A percentile compares a stretch with the other conserved stretches of the same genome.
Conservation (phyloP, 2,888 invertebrate genomes). For the Siphlonurus alternatus region DNA sequence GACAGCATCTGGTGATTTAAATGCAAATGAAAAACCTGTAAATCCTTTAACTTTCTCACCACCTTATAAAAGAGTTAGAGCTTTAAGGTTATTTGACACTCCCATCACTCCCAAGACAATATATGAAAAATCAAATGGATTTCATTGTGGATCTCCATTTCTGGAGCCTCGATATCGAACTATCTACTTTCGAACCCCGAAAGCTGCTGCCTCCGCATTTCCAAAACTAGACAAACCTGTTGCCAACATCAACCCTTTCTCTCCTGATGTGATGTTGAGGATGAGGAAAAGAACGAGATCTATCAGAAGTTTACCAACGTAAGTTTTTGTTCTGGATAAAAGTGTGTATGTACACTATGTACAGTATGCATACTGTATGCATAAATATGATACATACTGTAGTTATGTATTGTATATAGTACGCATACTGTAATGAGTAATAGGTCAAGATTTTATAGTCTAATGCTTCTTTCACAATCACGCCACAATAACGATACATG, state of each 20-base stretch:
- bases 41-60: conserved; percentile 22
- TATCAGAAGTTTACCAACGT: conserved; percentile 20
- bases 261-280: conserved; percentile 39
- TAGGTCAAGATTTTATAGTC: too few species aligned
- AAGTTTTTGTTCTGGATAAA: too few species aligned
- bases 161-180: conserved; percentile 6
- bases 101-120: conserved; percentile 76
- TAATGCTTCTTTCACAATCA: too few species aligned
- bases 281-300: conserved; percentile 51
- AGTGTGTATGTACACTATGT: too few species aligned
- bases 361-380: too few species aligned
- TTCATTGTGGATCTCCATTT: not conserved
- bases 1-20: too few species aligned
- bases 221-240: conserved; percentile 30
- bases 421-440: too few species aligned
- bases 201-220: conserved; percentile 23
- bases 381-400: too few species aligned
- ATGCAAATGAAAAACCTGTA: not conserved
- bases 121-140: conserved; percentile 35
- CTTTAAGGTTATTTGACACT: conserved; percentile 58
- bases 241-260: conserved; percentile 41
- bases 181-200: conserved; percentile 21
- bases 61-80: conserved; percentile 39
- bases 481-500: too few species aligned
- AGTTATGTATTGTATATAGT: too few species aligned